Evolutionary conservation across 2,888 invertebrate species (phyloP).

Genomic region (Smittia sp.): DNA sequence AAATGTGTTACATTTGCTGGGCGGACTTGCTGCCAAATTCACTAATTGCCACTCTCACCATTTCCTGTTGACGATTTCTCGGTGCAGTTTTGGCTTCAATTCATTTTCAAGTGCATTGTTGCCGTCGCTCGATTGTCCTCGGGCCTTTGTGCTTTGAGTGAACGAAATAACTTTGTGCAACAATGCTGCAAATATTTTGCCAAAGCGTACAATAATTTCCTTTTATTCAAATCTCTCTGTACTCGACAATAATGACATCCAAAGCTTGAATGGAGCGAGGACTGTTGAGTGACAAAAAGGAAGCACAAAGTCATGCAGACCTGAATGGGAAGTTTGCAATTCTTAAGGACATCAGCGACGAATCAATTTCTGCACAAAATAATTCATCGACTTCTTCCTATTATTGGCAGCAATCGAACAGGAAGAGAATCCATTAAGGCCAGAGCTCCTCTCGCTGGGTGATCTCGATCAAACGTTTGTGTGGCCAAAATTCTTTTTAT

Average conservation of each 20-base stretch:
- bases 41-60: slow-evolving; percentile 19
- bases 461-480: not conserved
- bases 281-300: not conserved
- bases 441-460: not conserved
- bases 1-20: not conserved
- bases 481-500: not conserved
- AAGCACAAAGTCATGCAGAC: slow-evolving; percentile 1
- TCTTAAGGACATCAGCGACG: slow-evolving; percentile 4
- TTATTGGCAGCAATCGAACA: not conserved
- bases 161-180: slow-evolving; percentile 14
- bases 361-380: slow-evolving; percentile 17
- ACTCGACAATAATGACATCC: not conserved
- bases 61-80: slow-evolving; percentile 7
- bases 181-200: not conserved
- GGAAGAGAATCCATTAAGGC: slow-evolving; percentile 22
- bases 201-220: not conserved
- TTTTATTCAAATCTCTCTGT: slow-evolving; percentile 23
- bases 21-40: not conserved
- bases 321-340: slow-evolving; percentile 3
- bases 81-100: slow-evolving; percentile 7
- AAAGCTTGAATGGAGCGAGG: not conserved
- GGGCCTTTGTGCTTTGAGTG: not conserved
- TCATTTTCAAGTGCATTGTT: slow-evolving; percentile 6
- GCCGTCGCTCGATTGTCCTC: not conserved
- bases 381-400: slow-evolving; percentile 9